Conservation (phyloP, 1,140 invertebrate species). For the Riptortus pedestris region DNA sequence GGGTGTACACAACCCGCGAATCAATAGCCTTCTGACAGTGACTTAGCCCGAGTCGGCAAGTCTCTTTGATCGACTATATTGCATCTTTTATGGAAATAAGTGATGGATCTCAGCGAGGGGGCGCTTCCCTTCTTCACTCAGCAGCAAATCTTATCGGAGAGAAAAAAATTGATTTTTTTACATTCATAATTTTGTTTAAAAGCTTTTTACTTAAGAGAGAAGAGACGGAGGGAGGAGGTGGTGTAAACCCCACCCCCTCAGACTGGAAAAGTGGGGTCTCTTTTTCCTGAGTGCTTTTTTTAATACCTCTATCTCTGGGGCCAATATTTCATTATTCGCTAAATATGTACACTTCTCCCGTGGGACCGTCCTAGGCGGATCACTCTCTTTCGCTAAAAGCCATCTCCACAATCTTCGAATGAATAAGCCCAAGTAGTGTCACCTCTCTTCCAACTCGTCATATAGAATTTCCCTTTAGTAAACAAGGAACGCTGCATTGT, state of each 20-base stretch:
- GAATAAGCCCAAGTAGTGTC: no score
- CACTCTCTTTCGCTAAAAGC: no score
- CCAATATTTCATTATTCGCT: neutral
- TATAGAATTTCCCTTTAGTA: no score
- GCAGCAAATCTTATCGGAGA: neutral
- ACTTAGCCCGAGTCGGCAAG: neutral
- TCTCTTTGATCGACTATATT: neutral
- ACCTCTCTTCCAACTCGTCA: no score
- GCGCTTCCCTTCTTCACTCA: neutral
- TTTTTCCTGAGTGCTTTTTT: neutral
- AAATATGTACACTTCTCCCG: neutral
- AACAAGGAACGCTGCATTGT: no score
- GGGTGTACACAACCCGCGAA: no score
- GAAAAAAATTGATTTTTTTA: neutral
- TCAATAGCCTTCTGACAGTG: no score
- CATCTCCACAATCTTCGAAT: no score
- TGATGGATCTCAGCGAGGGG: neutral
- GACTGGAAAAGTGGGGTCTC: neutral
- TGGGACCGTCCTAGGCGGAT: no score
- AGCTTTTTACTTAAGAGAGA: neutral
- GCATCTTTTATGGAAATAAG: neutral
- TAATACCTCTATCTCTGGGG: neutral
- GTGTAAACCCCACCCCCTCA: neutral
- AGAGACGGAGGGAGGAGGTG: neutral
- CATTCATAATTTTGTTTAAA: neutral